Percentiles rank a stretch among this genome's conserved stretches.
phyloP scores from a whole-genome alignment of 2,113 vertebrate genomes.

The Cnemophilus loriae region DNA sequence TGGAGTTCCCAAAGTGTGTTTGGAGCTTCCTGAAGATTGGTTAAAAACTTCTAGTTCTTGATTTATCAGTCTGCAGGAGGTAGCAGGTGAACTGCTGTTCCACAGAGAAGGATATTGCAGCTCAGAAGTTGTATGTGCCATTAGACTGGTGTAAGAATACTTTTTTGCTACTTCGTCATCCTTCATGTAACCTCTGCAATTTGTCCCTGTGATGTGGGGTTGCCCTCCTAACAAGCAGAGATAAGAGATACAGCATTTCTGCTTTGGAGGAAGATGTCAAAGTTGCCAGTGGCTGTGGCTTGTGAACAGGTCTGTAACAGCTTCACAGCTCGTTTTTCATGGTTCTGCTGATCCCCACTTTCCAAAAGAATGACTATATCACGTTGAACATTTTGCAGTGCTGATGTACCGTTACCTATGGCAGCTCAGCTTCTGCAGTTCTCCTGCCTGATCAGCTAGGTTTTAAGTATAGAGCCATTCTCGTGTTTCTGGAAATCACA shows the following conservation, averaged over 20 bases:
- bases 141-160: neutral
- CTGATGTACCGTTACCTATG: neutral
- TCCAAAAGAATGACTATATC: neutral
- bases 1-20: neutral
- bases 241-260: neutral
- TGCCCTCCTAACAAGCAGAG: neutral
- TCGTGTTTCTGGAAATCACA: neutral
- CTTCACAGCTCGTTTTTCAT: neutral
- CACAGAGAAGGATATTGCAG: neutral
- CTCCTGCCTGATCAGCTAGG: neutral
- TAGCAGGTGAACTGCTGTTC: neutral
- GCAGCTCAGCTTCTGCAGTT: neutral
- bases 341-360: neutral
- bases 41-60: neutral
- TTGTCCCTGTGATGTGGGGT: neutral
- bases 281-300: neutral
- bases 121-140: neutral
- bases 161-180: neutral
- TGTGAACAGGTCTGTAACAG: neutral
- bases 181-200: neutral
- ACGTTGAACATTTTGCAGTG: neutral
- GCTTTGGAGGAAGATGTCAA: neutral
- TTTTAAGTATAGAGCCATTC: neutral
- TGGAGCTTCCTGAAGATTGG: neutral
- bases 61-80: neutral